Conservation (phyloP, 2,797 vertebrate genomes). For the Champsocephalus esox region DNA sequence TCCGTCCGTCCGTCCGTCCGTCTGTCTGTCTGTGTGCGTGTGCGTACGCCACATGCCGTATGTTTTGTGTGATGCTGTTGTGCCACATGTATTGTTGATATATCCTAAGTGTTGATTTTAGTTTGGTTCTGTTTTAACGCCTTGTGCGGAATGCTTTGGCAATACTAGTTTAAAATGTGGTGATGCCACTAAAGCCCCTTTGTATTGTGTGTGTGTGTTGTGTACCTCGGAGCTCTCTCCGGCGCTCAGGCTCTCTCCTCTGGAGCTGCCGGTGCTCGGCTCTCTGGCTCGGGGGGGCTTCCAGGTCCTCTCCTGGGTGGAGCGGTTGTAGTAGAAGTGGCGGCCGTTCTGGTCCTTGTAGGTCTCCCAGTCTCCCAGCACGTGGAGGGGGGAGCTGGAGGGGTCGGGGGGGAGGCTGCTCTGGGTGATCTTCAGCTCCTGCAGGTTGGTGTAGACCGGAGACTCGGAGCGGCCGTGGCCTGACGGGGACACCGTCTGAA, state of each 20-base stretch:
- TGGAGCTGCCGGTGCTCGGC: conserved; percentile 80
- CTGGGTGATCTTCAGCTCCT: conserved; percentile 96
- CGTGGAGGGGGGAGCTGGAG: conserved; percentile 87
- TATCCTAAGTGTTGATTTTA: too few relatives aligned
- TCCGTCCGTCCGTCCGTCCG: background rate
- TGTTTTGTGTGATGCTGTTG: too few relatives aligned
- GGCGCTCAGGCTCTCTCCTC: conserved; percentile 85
- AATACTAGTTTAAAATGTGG: too few relatives aligned
- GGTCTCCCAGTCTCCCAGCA: conserved; percentile 94
- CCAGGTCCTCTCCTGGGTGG: conserved; percentile 95
- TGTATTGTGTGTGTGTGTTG: background rate
- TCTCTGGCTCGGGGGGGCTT: conserved; percentile 93
- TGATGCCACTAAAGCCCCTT: too few relatives aligned
- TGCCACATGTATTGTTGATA: too few relatives aligned
- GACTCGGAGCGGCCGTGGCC: conserved; percentile 91
- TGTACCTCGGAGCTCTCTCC: conserved; percentile 90
- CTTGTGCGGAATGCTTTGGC: too few relatives aligned
- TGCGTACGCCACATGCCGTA: too few relatives aligned
- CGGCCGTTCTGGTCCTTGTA: conserved; percentile 92
- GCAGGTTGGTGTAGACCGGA: conserved; percentile 95
- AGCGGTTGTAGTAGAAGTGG: conserved; percentile 93
- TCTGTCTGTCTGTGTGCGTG: background rate
- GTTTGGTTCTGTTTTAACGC: too few relatives aligned
- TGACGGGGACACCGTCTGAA: conserved; percentile 88
- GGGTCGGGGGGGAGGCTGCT: conserved; percentile 89